Conservation (phyloP, 2,888 invertebrate species). For the Drosophila peninsularis region DNA sequence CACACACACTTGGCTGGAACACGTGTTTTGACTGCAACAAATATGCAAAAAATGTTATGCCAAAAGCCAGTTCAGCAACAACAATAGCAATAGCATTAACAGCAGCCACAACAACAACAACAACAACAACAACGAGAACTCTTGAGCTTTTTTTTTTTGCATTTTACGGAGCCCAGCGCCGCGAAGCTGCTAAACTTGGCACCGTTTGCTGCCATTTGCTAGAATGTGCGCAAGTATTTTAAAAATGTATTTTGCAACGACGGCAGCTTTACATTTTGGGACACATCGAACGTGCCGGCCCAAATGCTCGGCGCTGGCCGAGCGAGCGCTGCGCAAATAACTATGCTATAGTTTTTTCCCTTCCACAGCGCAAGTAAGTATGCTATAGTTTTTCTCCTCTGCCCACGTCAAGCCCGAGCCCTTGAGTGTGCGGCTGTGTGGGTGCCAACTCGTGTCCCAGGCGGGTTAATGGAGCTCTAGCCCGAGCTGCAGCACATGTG, state of each 20-base stretch:
- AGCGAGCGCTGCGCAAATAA: constrained; percentile 38
- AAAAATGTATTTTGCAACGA: constrained; percentile 69
- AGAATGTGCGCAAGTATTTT: constrained; percentile 74
- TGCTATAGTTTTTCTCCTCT: constrained; percentile 17
- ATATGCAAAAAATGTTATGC: constrained; percentile 78
- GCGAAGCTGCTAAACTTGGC: constrained; percentile 77
- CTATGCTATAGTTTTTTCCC: constrained; percentile 49
- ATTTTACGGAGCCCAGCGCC: constrained; percentile 62
- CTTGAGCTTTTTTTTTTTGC: constrained; percentile 57
- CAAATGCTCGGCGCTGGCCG: constrained; percentile 11
- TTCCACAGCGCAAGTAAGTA: constrained; percentile 42
- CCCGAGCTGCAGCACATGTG: constrained; percentile 30
- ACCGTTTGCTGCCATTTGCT: constrained; percentile 76
- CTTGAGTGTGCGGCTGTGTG: constrained; percentile 1
- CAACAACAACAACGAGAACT: constrained; percentile 10
- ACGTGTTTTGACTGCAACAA: constrained; percentile 78
- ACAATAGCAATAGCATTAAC: constrained; percentile 9
- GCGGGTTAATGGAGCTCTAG: constrained; percentile 42
- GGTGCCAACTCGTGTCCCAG: constrained; percentile 10
- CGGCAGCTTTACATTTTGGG: constrained; percentile 59
- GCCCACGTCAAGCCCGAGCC: background rate
- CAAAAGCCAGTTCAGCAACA: constrained; percentile 60
- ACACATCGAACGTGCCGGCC: constrained; percentile 59
- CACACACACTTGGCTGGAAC: constrained; percentile 48
- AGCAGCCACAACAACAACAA: constrained; percentile 5